Conservation (phyloP, 1,140 invertebrate species). For the Heliothis virescens region DNA sequence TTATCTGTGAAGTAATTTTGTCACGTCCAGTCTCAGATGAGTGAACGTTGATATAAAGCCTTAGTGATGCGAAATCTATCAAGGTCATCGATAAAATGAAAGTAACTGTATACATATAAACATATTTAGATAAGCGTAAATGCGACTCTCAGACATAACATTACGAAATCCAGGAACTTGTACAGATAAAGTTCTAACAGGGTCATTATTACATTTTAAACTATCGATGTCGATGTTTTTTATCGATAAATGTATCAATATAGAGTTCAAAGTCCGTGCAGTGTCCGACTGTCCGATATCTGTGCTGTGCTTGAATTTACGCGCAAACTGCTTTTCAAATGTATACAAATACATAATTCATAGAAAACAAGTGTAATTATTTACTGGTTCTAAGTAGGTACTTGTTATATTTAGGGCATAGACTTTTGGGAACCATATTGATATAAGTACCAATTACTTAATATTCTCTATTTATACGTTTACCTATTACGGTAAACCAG, state of each 20-base stretch:
- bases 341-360: neutral
- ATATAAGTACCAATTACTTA: neutral
- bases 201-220: neutral
- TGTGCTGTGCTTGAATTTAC: neutral
- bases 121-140: too few species aligned
- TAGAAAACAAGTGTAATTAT: neutral
- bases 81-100: neutral
- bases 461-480: too few species aligned
- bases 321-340: neutral
- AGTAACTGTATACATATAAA: too few species aligned
- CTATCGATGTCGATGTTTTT: conserved; percentile 1
- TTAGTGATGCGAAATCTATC: neutral
- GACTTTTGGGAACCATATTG: neutral
- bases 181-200: too few species aligned
- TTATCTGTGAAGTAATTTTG: neutral
- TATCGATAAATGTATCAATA: conserved; percentile 1
- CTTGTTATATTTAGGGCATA: neutral
- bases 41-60: neutral
- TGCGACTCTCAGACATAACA: too few species aligned
- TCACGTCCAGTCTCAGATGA: conserved; percentile 5
- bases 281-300: neutral
- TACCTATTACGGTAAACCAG: too few species aligned
- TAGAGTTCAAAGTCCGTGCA: conserved; percentile 15
- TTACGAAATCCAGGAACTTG: too few species aligned
- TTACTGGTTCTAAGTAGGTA: neutral